These are phyloP conservation scores for Hypomecis punctinalis DNA, from an alignment of 2,888 invertebrate genomes.

Conservation along the genomic window DNA sequence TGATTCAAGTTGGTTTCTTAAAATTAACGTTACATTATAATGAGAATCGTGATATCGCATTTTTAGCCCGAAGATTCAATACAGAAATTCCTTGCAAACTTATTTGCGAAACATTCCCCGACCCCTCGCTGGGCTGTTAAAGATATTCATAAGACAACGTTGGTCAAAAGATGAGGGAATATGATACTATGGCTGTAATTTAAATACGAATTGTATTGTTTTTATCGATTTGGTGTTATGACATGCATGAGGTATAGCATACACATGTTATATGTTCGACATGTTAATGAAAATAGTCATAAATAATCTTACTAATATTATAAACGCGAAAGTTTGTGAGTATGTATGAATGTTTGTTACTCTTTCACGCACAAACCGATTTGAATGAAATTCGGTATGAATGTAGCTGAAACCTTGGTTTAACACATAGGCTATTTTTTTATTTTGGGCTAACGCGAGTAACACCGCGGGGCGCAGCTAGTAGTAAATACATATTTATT, in stretches of 20 bases:
- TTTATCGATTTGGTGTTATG: constrained; percentile 33
- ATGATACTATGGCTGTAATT: constrained; percentile 46
- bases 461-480: too few relatives aligned
- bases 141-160: constrained; percentile 54
- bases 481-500: background rate
- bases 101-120: constrained; percentile 39
- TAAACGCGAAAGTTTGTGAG: too few relatives aligned
- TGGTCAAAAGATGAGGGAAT: constrained; percentile 41
- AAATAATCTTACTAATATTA: too few relatives aligned
- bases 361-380: too few relatives aligned
- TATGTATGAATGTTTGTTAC: too few relatives aligned
- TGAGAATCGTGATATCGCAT: constrained; percentile 39
- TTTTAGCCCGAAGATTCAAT: constrained; percentile 29
- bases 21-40: constrained; percentile 36
- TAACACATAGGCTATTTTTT: too few relatives aligned
- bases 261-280: too few relatives aligned
- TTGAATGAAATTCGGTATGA: too few relatives aligned
- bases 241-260: background rate
- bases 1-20: constrained; percentile 37
- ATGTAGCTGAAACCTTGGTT: too few relatives aligned
- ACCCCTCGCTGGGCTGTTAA: constrained; percentile 56
- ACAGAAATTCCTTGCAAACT: constrained; percentile 34
- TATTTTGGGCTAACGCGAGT: too few relatives aligned
- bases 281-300: too few relatives aligned
- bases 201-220: constrained; percentile 41